Base-by-base conservation (phyloP, 2,797 vertebrate species). In the Coluber constrictor region DNA sequence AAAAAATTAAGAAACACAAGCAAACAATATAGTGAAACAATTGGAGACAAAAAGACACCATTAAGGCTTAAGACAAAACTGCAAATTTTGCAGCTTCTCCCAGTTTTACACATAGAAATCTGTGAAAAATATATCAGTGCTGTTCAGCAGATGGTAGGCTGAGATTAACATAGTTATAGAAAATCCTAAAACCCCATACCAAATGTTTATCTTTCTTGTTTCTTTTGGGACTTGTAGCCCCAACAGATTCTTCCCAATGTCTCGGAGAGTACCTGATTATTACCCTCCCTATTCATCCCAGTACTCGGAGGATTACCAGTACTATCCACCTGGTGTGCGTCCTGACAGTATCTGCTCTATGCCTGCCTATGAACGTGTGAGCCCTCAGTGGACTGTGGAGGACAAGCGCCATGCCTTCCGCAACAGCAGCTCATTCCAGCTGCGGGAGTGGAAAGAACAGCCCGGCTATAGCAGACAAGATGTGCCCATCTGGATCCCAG, bases 301-400 rank as follows among this genome's bases (percentile, higher is more conserved):
- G 86, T 99, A 98, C 94, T 95, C 98, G 0, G 99, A 99, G 1
- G 98, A 99, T 47, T 99, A 98, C 96, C 98, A 99, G 89, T 97
- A 98, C 94, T 99, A 99, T 95, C 98, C 98, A 0, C 97, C 98
- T 0, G 98, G 98, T 0, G 97, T 98, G 86, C 98, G 99, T 29
- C 99, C 99, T 0, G 99, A 99, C 94, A 99, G 99, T 97, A 98
- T 99, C 97, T 99, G 98, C 96, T 99, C 99, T 7, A 98, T 99
- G 97, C 98, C 99, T 0, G 98, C 98, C 90, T 99, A 98, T 0
- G 98, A 99, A 90, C 97, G 98, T 20, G 92, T 98, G 60, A 97
- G 98, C 90, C 97, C 98, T 0, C 98, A 98, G 79, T 99, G 99
- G 99, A 96, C 96, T 0, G 93, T 97, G 16, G 98, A 99, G 87